Base-by-base conservation (phyloP, 2,888 invertebrate species). In the Malthinus flaveolus region DNA sequence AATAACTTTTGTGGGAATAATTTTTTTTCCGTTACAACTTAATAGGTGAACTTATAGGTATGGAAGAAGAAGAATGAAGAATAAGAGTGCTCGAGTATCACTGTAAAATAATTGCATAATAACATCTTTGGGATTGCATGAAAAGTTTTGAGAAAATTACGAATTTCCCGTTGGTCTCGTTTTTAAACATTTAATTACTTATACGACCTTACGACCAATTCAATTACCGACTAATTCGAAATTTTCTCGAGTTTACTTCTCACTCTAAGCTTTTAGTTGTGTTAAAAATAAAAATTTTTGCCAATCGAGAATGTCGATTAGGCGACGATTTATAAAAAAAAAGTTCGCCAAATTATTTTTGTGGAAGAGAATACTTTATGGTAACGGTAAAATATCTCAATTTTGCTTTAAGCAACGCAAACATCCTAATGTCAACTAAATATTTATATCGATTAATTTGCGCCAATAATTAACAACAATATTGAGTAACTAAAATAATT, bases 1-100 rank as follows among this genome's bases (percentile, higher is more conserved):
- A 66, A 66, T 66, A 58, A 59, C 62, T 63, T 57, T 35, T 61
- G 61, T 51, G 61, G 47, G 58, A 61, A 51, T 34, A 13, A 45
- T 34, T 23, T 12, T 34, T 44, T 50, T 36, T 54, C 63, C 63
- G 63, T 63, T 63, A 63, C 55, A 47, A 42, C 37, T 36, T 42
- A 42, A 15, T 23, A 15, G 9, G 23, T 42, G 23, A 23, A 23
- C 5, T 23, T 23, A 23, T 23, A 23, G 23, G 23, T 23, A 3
- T 5, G 5, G 5, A 23, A 23, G 23, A 23, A 23, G 44, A 46
- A 51, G n/a, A n/a, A n/a, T n/a, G n/a, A 23, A 23, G 23, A 23
- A 23, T 35, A 46, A 51, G 46, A 56, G 51, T 59, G 15, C 39
- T 42, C 15, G 23, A n/a, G n/a, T 42, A 42, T 42, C n/a, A 23